A percentile compares a stretch with the other conserved stretches of the same genome.
Conservation (phyloP, 2,797 vertebrate species). For the Spondyliosoma cantharus region DNA sequence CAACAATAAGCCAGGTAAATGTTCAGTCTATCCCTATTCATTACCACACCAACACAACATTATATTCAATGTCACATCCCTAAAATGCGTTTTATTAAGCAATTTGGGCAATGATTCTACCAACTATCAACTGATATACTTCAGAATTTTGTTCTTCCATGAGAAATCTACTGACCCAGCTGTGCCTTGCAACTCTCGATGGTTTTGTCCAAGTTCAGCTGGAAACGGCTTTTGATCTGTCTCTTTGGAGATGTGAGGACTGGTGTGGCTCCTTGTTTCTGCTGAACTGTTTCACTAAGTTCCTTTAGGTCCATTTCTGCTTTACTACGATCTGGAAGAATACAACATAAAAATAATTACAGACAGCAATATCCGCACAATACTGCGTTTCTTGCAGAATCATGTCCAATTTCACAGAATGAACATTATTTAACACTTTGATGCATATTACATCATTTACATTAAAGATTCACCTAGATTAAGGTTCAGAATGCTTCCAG, state of each 20-base stretch:
- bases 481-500: slow-evolving; percentile 97
- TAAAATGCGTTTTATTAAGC: background rate
- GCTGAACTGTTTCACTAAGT: slow-evolving; percentile 95
- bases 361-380: background rate
- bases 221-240: slow-evolving; percentile 95
- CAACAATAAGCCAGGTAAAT: no score
- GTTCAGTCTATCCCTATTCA: no score
- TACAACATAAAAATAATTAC: background rate
- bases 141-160: background rate
- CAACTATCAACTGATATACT: background rate
- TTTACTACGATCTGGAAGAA: slow-evolving; percentile 92
- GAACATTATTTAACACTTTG: background rate
- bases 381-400: background rate
- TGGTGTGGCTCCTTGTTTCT: slow-evolving; percentile 85
- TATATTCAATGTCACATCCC: background rate
- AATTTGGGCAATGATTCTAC: background rate
- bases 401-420: background rate
- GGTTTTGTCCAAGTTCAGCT: slow-evolving; percentile 97
- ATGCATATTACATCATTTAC: background rate
- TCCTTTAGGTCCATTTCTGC: slow-evolving; percentile 99
- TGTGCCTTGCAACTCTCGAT: slow-evolving; percentile 99
- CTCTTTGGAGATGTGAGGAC: slow-evolving; percentile 94
- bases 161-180: slow-evolving; percentile 85
- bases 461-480: slow-evolving; percentile 90
- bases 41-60: background rate